Conservation (phyloP, 2,888 invertebrate species). For the Harpalus rubripes region DNA sequence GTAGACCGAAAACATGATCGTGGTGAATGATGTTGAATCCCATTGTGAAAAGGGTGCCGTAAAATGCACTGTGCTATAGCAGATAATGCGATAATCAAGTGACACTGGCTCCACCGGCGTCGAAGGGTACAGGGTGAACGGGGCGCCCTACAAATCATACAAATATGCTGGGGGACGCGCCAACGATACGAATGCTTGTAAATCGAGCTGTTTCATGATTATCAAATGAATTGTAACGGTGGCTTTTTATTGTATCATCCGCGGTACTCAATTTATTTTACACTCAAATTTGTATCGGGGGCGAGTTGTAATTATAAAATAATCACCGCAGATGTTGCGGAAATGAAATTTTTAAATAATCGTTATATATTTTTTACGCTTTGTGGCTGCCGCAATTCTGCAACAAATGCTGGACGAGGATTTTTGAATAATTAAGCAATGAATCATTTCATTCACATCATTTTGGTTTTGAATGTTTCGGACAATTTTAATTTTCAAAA, state of each 20-base stretch:
- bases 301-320: conserved; percentile 33
- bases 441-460: not conserved
- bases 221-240: conserved; percentile 51
- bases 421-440: conserved; percentile 4
- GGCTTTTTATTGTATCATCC: conserved; percentile 55
- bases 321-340: conserved; percentile 18
- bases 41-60: conserved; percentile 24
- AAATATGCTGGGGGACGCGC: conserved; percentile 46
- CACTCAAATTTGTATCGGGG: conserved; percentile 37
- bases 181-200: conserved; percentile 46
- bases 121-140: not conserved
- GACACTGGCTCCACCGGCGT: not conserved
- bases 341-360: conserved; percentile 8
- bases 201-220: conserved; percentile 54
- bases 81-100: conserved; percentile 58
- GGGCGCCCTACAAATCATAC: conserved; percentile 50
- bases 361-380: conserved; percentile 6
- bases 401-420: not conserved
- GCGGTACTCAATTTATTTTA: conserved; percentile 43
- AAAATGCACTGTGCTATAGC: conserved; percentile 15
- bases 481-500: not conserved
- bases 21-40: too few species aligned
- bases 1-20: too few species aligned
- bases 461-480: not conserved
- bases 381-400: not conserved